phyloP scores from a whole-genome alignment of 2,113 vertebrate species.

The Daubentonia madagascariensis region DNA sequence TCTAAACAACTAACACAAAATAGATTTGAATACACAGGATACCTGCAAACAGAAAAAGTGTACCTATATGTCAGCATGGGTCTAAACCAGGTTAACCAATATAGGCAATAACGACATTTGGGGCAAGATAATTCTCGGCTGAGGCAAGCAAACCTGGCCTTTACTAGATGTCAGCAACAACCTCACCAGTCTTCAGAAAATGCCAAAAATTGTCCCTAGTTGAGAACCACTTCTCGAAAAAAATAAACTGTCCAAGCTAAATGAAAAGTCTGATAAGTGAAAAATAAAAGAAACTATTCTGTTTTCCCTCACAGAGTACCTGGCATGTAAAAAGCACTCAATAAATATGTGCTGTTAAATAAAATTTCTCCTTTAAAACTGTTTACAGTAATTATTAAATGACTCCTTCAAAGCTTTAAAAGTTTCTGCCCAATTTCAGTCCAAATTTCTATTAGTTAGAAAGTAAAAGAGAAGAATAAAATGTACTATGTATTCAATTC shows the following conservation, averaged over 20 bases:
- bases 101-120: neutral
- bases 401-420: slow-evolving; percentile 13
- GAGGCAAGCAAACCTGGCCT: neutral
- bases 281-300: neutral
- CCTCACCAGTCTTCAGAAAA: neutral
- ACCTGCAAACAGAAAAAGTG: neutral
- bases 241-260: neutral
- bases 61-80: neutral
- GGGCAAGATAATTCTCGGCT: neutral
- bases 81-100: neutral
- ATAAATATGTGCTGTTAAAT: neutral
- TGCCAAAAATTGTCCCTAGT: neutral
- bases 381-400: neutral
- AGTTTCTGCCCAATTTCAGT: neutral
- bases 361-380: neutral
- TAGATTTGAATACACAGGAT: neutral
- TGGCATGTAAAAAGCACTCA: neutral
- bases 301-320: neutral
- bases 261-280: neutral
- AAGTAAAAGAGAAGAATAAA: slow-evolving; percentile 19
- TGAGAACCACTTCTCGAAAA: neutral
- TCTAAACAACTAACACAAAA: slow-evolving; percentile 23
- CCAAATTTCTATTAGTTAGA: slow-evolving; percentile 6
- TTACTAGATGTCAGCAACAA: neutral
- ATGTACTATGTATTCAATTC: neutral